phyloP scores from a whole-genome alignment of 92 coral and sea anemone genomes.

The Bergia puertoricense region DNA sequence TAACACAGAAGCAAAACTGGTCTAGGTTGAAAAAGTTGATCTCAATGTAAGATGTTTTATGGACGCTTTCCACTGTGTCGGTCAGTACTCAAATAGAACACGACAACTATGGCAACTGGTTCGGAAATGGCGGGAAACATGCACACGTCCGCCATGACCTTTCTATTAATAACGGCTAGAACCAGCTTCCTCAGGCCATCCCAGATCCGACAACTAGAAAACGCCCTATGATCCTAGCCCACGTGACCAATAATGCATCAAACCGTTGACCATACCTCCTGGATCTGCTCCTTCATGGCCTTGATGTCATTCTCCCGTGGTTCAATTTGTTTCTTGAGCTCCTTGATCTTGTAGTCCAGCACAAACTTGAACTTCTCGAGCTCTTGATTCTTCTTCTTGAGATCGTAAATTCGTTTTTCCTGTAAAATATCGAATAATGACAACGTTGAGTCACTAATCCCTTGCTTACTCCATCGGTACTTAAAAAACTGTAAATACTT shows the following conservation, averaged over 20 bases:
- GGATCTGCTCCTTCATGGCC: slow-evolving; percentile 99
- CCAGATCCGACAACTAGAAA: neutral
- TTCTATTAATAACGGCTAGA: too few species aligned
- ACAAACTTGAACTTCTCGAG: slow-evolving; percentile 99
- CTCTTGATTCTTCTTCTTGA: slow-evolving; percentile 97
- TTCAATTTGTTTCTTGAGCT: slow-evolving; percentile 95
- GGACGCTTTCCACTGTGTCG: too few species aligned
- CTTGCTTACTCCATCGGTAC: neutral
- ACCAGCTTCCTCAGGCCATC: too few species aligned
- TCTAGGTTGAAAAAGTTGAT: too few species aligned
- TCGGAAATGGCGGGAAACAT: too few species aligned
- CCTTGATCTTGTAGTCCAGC: slow-evolving; percentile 97
- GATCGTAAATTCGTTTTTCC: slow-evolving; percentile 99
- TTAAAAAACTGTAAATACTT: too few species aligned
- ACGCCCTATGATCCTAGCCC: neutral
- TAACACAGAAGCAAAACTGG: too few species aligned
- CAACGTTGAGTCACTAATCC: neutral
- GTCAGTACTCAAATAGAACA: too few species aligned
- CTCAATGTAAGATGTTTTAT: too few species aligned
- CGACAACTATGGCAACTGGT: too few species aligned
- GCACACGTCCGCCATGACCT: too few species aligned
- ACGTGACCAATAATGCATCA: neutral
- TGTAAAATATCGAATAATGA: slow-evolving; percentile 23
- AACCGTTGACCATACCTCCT: slow-evolving; percentile 72
- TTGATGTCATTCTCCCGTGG: slow-evolving; percentile 99